Conservation (phyloP, 1,140 invertebrate species). For the Apis cerana region DNA sequence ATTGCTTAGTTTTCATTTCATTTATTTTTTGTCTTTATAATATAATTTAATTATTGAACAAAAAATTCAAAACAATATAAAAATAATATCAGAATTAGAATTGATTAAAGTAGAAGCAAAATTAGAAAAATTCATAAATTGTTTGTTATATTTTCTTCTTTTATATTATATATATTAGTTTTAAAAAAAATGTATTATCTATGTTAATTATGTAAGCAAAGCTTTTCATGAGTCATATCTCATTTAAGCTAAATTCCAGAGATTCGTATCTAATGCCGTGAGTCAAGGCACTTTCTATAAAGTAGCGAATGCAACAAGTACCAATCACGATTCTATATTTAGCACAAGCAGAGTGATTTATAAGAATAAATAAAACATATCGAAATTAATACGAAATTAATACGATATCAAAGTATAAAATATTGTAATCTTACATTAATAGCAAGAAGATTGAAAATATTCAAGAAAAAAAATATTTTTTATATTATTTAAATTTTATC, state of each 20-base stretch:
- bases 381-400: neutral
- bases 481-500: too few species aligned
- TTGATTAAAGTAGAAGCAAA: too few species aligned
- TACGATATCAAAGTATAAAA: too few species aligned
- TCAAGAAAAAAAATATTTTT: too few species aligned
- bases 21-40: neutral
- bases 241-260: neutral
- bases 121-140: neutral
- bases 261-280: neutral
- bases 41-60: neutral
- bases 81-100: too few species aligned
- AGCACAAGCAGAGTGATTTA: neutral
- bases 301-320: neutral
- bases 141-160: neutral
- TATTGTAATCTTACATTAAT: too few species aligned
- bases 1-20: neutral
- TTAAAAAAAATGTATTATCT: neutral
- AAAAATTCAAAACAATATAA: too few species aligned
- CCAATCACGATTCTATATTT: neutral
- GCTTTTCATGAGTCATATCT: neutral
- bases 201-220: neutral
- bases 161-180: neutral
- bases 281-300: neutral
- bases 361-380: neutral
- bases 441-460: too few species aligned